phyloP scores from a whole-genome alignment of 2,888 invertebrate species.

The Cheilosia variabilis region DNA sequence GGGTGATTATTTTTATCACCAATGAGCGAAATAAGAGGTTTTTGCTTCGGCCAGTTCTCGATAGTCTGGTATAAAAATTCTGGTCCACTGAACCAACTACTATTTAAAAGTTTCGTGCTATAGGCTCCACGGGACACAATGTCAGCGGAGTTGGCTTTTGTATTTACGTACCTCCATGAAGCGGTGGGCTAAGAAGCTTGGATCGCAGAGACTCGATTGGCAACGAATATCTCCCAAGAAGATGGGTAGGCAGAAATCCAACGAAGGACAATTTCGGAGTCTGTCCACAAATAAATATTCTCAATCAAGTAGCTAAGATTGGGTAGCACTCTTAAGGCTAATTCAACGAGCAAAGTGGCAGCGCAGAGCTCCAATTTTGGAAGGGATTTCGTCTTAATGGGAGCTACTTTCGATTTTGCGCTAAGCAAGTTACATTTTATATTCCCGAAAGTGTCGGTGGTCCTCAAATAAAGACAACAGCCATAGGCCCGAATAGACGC shows the following conservation, averaged over 20 bases:
- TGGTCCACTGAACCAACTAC: no score
- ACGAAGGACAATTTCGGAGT: no score
- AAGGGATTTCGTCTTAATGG: slow-evolving; percentile 69
- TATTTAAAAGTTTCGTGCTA: no score
- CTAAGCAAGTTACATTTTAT: slow-evolving; percentile 11
- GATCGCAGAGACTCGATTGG: slow-evolving; percentile 78
- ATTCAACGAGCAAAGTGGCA: no score
- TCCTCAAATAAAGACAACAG: slow-evolving; percentile 32
- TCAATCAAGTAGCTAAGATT: slow-evolving; percentile 58
- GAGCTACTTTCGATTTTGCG: slow-evolving; percentile 56
- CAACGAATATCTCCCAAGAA: slow-evolving; percentile 69
- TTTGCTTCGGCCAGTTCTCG: neutral
- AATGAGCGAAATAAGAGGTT: neutral
- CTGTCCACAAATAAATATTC: slow-evolving; percentile 67
- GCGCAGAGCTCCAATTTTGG: slow-evolving; percentile 77
- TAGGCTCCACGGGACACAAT: slow-evolving; percentile 77
- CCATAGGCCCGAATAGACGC: slow-evolving; percentile 30
- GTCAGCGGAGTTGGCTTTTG: slow-evolving; percentile 78
- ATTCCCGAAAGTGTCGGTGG: neutral
- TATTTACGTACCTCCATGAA: slow-evolving; percentile 77
- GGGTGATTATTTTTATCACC: neutral
- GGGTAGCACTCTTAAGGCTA: no score
- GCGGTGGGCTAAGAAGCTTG: slow-evolving; percentile 69
- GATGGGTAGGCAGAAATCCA: slow-evolving; percentile 53
- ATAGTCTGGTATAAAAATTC: neutral